phyloP scores from a whole-genome alignment of 2,797 vertebrate genomes.

The Pangasius mekongensis region DNA sequence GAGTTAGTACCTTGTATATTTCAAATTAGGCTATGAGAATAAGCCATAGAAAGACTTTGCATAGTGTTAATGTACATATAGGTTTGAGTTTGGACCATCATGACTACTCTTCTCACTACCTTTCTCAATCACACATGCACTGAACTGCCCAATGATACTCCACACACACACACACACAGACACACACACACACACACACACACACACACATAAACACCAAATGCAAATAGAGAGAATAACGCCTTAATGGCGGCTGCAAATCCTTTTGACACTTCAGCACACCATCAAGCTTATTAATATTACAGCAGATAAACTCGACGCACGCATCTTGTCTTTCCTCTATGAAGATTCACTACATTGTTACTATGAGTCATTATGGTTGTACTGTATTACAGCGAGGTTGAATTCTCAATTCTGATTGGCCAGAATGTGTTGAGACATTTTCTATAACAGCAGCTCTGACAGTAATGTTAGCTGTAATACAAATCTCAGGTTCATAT shows the following conservation, averaged over 20 bases:
- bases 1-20: neutral
- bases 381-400: neutral
- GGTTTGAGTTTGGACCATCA: neutral
- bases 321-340: neutral
- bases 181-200: slow-evolving; percentile 12
- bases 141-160: neutral
- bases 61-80: neutral
- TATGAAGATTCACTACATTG: neutral
- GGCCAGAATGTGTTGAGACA: neutral
- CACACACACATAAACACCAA: slow-evolving; percentile 15
- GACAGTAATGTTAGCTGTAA: neutral
- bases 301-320: slow-evolving; percentile 45
- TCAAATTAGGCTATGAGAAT: neutral
- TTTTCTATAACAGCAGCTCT: neutral
- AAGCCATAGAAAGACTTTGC: neutral
- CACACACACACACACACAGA: neutral
- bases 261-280: slow-evolving; percentile 64
- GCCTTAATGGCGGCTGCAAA: slow-evolving; percentile 72
- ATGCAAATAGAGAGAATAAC: slow-evolving; percentile 41
- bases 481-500: neutral
- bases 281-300: slow-evolving; percentile 77
- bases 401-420: neutral
- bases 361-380: neutral
- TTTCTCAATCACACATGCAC: neutral
- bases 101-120: neutral